Conservation (phyloP, 2,113 vertebrate genomes). For the Bostrychus sinensis region DNA sequence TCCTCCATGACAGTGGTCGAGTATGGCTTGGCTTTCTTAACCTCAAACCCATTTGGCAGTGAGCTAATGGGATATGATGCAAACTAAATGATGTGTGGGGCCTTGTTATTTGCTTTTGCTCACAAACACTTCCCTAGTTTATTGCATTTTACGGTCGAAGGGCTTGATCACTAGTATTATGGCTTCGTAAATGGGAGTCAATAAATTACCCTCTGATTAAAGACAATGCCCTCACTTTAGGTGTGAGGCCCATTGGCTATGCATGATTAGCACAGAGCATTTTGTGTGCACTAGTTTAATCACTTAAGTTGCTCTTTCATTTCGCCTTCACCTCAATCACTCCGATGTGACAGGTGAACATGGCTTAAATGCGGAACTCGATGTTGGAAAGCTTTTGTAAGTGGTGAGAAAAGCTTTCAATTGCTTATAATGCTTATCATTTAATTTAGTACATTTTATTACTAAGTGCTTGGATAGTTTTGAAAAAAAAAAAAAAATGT, state of each 20-base stretch:
- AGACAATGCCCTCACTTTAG: constrained; percentile 74
- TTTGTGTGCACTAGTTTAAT: constrained; percentile 65
- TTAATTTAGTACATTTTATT: background rate
- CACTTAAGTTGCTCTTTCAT: constrained; percentile 59
- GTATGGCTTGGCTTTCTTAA: constrained; percentile 41
- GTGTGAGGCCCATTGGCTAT: constrained; percentile 64
- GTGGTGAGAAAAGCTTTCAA: background rate
- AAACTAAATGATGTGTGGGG: constrained; percentile 73
- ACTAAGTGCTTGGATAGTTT: background rate
- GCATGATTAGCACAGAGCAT: constrained; percentile 60
- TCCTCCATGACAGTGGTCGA: constrained; percentile 41
- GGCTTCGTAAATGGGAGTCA: constrained; percentile 75
- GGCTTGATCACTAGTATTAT: constrained; percentile 78
- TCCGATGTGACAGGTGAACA: constrained; percentile 42
- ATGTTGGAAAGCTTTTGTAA: constrained; percentile 4
- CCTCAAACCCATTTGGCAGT: constrained; percentile 57
- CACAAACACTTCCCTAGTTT: constrained; percentile 77
- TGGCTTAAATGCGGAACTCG: constrained; percentile 11
- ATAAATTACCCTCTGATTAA: constrained; percentile 79
- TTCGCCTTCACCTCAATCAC: constrained; percentile 43
- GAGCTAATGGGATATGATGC: constrained; percentile 72
- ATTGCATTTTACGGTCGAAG: constrained; percentile 77
- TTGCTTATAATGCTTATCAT: constrained; percentile 6
- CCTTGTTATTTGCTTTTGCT: constrained; percentile 78
- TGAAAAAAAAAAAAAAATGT: background rate